Conservation (phyloP, 2,797 vertebrate genomes). For the Hoplostethus atlanticus region DNA sequence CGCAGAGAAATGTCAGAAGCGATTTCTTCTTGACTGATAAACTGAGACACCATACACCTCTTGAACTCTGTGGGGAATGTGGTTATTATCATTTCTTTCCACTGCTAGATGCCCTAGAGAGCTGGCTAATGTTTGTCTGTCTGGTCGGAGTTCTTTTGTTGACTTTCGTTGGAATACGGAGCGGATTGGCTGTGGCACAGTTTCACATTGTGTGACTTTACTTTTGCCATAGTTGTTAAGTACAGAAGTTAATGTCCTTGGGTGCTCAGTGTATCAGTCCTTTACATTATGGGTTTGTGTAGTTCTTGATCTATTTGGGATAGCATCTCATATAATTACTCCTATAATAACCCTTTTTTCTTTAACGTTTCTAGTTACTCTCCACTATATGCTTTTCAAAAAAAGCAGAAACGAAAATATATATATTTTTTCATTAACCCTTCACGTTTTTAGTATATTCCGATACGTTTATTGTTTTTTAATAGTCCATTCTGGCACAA, state of each 20-base stretch:
- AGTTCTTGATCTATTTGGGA: not conserved
- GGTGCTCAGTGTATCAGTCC: not conserved
- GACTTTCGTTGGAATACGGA: conserved; percentile 28
- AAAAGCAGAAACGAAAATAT: too few relatives aligned
- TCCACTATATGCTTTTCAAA: too few relatives aligned
- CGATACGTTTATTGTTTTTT: not conserved
- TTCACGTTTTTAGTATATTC: not conserved
- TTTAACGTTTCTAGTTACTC: too few relatives aligned
- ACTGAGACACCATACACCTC: conserved; percentile 54
- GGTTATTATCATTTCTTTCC: conserved; percentile 52
- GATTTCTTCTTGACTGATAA: conserved; percentile 68
- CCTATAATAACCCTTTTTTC: too few relatives aligned
- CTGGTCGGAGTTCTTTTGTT: conserved; percentile 47
- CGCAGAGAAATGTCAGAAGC: conserved; percentile 72
- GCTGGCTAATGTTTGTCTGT: conserved; percentile 58
- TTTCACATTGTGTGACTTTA: conserved; percentile 16
- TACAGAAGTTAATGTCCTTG: conserved; percentile 13
- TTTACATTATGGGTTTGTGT: not conserved
- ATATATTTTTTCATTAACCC: not conserved
- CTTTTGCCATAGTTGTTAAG: conserved; percentile 6
- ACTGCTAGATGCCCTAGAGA: conserved; percentile 41
- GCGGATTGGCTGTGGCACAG: conserved; percentile 18
- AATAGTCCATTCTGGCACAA: not conserved
- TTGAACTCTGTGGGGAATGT: conserved; percentile 58
- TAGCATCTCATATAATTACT: too few relatives aligned